A percentile compares a stretch with the other conserved stretches of the same genome.
phyloP scores from a whole-genome alignment of 37 sponge, comb jelly and placozoan genomes.

The Hormiphora californensis region DNA sequence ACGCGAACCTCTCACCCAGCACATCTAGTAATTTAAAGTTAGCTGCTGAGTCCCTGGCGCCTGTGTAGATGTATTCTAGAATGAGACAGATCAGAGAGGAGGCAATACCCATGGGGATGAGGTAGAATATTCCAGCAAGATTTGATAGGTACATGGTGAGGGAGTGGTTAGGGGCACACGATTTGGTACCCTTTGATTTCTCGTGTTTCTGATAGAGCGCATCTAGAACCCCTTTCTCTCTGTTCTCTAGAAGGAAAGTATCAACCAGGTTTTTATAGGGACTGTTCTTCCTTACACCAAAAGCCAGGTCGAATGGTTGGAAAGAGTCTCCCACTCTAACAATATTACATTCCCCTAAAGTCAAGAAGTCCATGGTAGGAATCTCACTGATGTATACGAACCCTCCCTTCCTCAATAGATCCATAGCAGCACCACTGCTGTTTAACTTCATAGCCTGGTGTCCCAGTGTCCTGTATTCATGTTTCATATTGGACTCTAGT shows the following conservation, averaged over 20 bases:
- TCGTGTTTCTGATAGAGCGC: no score
- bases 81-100: not conserved
- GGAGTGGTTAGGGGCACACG: not conserved
- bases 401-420: not conserved
- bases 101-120: not conserved
- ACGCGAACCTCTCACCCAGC: not conserved
- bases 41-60: not conserved
- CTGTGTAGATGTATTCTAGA: not conserved
- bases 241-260: not conserved
- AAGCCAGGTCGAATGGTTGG: not conserved
- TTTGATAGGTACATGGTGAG: not conserved
- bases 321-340: not conserved
- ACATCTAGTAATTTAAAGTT: not conserved
- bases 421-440: not conserved
- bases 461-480: not conserved
- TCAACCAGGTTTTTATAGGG: not conserved
- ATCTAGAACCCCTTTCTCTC: conserved; percentile 32
- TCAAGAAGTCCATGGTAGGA: not conserved
- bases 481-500: not conserved
- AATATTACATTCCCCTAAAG: not conserved
- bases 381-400: not conserved
- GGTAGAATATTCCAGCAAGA: not conserved
- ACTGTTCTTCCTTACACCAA: not conserved
- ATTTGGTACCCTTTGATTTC: no score
- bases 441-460: not conserved